A percentile compares a stretch with the other conserved stretches of the same genome.
phyloP scores from a whole-genome alignment of 1,140 invertebrate species.

The Drosophila suzukii region DNA sequence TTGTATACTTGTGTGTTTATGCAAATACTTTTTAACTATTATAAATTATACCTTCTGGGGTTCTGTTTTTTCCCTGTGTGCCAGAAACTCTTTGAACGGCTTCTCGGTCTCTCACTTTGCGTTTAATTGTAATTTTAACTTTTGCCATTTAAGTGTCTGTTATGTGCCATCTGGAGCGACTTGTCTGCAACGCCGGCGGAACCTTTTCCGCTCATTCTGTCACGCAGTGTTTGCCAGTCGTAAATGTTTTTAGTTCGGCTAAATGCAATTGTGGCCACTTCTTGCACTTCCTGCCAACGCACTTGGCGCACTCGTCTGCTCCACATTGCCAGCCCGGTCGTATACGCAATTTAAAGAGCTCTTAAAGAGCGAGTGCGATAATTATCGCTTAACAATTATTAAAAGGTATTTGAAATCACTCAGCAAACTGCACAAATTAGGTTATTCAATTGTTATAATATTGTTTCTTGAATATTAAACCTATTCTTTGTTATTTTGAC shows the following conservation, averaged over 20 bases:
- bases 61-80: neutral
- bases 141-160: conserved; percentile 41
- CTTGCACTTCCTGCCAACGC: conserved; percentile 18
- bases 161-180: conserved; percentile 43
- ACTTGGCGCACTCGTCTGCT: conserved; percentile 3
- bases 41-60: too few relatives aligned
- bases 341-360: conserved; percentile 28
- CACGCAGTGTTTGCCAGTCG: conserved; percentile 35
- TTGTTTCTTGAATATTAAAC: too few relatives aligned
- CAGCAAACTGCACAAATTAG: neutral
- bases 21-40: too few relatives aligned
- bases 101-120: conserved; percentile 19
- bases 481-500: too few relatives aligned
- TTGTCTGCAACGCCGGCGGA: conserved; percentile 32
- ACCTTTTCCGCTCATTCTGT: conserved; percentile 26
- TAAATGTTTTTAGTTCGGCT: conserved; percentile 47
- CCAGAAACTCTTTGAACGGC: conserved; percentile 7
- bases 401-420: conserved; percentile 10
- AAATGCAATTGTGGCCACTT: conserved; percentile 52
- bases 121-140: conserved; percentile 54
- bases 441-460: neutral
- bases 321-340: conserved; percentile 13
- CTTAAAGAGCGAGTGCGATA: neutral
- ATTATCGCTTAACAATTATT: conserved; percentile 21
- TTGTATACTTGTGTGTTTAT: too few relatives aligned